A percentile compares a stretch with the other conserved stretches of the same genome.
Evolutionary conservation across 1,140 invertebrate genomes (phyloP).

Genomic region (Drosophila erecta): DNA sequence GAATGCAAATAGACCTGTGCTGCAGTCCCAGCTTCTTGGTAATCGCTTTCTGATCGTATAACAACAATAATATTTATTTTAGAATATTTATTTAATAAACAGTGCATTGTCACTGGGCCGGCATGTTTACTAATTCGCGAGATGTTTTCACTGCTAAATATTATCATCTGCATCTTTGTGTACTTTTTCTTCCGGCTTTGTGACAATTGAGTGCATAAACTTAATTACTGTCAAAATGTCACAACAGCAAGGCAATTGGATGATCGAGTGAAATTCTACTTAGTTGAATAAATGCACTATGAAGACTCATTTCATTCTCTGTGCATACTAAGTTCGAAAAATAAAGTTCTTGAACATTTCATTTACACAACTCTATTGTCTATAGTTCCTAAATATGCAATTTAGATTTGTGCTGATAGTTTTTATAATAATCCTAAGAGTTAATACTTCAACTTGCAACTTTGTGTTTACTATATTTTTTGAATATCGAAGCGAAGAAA

Average conservation of each 20-base stretch:
- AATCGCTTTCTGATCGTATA: background rate
- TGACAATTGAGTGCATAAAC: constrained; percentile 60
- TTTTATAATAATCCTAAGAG: too few species aligned
- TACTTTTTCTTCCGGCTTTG: constrained; percentile 45
- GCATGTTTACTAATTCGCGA: constrained; percentile 44
- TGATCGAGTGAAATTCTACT: constrained; percentile 22
- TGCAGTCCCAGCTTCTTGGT: constrained; percentile 36
- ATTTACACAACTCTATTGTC: too few species aligned
- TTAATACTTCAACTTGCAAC: too few species aligned
- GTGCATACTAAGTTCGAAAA: background rate
- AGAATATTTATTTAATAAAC: constrained; percentile 66
- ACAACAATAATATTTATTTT: constrained; percentile 67
- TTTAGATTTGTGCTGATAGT: too few species aligned
- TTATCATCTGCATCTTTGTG: constrained; percentile 41
- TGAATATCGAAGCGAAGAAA: background rate
- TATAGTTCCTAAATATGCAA: too few species aligned
- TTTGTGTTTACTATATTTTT: background rate
- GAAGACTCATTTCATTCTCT: background rate
- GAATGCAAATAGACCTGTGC: background rate
- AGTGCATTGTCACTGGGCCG: constrained; percentile 27
- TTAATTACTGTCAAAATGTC: constrained; percentile 62
- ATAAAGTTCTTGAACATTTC: too few species aligned
- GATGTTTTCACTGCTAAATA: constrained; percentile 22
- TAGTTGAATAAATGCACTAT: background rate
- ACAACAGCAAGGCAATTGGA: constrained; percentile 35